A percentile compares a stretch with the other conserved stretches of the same genome.
phyloP scores from a whole-genome alignment of 2,113 vertebrate genomes.

The Bos taurus region DNA sequence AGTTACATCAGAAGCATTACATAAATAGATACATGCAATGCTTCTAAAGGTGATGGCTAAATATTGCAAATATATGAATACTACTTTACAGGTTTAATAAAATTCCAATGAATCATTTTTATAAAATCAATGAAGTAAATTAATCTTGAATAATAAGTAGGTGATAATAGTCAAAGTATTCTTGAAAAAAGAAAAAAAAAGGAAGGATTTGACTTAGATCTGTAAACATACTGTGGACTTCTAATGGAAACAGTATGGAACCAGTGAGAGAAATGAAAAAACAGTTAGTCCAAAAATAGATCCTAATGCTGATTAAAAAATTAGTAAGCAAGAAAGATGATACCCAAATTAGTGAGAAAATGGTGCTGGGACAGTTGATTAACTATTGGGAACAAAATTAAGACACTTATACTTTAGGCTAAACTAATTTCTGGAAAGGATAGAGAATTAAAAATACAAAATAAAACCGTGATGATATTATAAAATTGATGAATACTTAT shows the following conservation, averaged over 20 bases:
- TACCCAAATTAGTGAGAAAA: background rate
- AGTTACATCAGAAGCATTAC: background rate
- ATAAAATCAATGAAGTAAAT: slow-evolving; percentile 20
- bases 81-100: slow-evolving; percentile 34
- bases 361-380: background rate
- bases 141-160: background rate
- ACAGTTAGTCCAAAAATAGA: background rate
- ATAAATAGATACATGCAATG: background rate
- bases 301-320: background rate
- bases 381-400: background rate
- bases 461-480: background rate
- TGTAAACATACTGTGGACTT: background rate
- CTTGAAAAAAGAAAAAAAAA: slow-evolving; percentile 8
- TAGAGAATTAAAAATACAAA: slow-evolving; percentile 17
- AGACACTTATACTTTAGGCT: background rate
- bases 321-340: background rate
- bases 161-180: background rate
- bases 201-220: background rate
- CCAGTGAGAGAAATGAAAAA: background rate
- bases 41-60: background rate
- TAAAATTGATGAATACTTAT: background rate
- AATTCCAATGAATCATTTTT: background rate
- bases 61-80: background rate
- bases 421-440: slow-evolving; percentile 9
- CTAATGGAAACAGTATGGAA: background rate